Conservation (phyloP, 2,113 vertebrate genomes). For the Ciconia stormi region DNA sequence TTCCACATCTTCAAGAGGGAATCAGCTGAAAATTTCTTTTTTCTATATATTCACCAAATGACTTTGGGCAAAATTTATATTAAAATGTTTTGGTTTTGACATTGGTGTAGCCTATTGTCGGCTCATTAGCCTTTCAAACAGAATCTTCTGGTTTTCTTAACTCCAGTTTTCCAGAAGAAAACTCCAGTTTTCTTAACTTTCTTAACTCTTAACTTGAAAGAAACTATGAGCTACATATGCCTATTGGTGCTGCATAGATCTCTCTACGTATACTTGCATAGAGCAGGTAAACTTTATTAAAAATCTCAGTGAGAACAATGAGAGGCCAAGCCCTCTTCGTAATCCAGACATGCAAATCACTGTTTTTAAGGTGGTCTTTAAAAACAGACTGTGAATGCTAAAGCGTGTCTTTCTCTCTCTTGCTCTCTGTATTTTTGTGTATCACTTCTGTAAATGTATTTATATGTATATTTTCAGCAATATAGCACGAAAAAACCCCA, state of each 20-base stretch:
- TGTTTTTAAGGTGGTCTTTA: background rate
- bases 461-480: background rate
- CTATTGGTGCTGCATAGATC: background rate
- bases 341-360: background rate
- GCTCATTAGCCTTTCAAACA: background rate
- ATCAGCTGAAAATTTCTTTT: background rate
- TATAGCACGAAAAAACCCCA: accelerated
- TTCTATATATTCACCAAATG: background rate
- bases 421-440: background rate
- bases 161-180: no score
- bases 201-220: no score
- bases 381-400: background rate
- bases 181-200: no score
- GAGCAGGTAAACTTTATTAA: background rate
- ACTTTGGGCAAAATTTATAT: background rate
- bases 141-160: background rate
- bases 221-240: background rate
- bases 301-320: background rate
- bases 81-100: background rate
- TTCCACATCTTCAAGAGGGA: background rate
- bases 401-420: background rate
- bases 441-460: accelerated
- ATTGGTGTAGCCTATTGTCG: background rate
- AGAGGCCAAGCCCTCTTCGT: background rate
- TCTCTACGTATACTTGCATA: background rate